A percentile compares a stretch with the other conserved stretches of the same genome.
These are phyloP conservation scores for Botia kubotai DNA, from an alignment of 2,797 vertebrate genomes.

Conservation along the genomic window DNA sequence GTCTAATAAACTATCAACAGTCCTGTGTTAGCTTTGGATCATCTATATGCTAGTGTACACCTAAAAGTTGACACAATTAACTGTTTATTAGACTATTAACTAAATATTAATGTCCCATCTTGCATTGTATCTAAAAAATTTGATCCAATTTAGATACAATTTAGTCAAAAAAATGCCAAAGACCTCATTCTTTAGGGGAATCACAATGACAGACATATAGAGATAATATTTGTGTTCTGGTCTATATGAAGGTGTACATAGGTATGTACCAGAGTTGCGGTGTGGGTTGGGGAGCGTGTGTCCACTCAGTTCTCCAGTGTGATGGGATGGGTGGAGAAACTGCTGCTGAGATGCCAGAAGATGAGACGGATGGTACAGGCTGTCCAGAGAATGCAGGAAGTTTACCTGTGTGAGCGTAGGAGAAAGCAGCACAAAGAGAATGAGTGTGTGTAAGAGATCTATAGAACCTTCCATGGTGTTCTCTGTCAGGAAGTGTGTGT, in stretches of 20 bases:
- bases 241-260: not conserved
- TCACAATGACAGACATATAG: not conserved
- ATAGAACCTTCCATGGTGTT: not conserved
- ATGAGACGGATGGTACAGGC: slow-evolving; percentile 89
- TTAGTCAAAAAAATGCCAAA: not conserved
- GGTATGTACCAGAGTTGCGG: slow-evolving; percentile 86
- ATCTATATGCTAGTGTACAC: too few species aligned
- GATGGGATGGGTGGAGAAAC: slow-evolving; percentile 91
- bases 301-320: slow-evolving; percentile 90
- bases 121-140: too few species aligned
- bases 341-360: slow-evolving; percentile 95
- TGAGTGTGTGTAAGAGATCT: not conserved
- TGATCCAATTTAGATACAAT: too few species aligned
- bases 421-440: slow-evolving; percentile 12
- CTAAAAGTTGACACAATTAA: too few species aligned
- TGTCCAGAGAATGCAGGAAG: slow-evolving; percentile 81
- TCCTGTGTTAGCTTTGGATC: too few species aligned
- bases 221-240: not conserved
- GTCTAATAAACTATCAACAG: too few species aligned
- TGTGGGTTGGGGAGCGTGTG: slow-evolving; percentile 91
- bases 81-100: too few species aligned
- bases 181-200: not conserved
- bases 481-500: not conserved
- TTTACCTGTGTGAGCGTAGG: slow-evolving; percentile 72
- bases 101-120: too few species aligned